A percentile compares a stretch with the other conserved stretches of the same genome.
Evolutionary conservation across 1,140 invertebrate species (phyloP).

Genomic region (Drosophila jambulina): DNA sequence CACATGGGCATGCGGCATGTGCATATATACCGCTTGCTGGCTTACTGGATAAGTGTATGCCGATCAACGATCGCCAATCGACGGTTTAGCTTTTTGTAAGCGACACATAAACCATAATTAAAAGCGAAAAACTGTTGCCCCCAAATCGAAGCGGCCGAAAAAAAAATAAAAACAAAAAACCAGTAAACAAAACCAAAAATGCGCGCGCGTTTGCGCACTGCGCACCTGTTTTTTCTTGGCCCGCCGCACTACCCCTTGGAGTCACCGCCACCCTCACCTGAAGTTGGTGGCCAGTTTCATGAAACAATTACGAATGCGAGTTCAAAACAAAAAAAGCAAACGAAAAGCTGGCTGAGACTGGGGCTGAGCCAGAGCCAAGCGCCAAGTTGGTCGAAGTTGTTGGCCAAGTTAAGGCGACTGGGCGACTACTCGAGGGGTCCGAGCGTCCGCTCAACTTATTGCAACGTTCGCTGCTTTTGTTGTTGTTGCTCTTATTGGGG

Average conservation of each 20-base stretch:
- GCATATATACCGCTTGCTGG: conserved; percentile 28
- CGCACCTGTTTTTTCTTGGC: conserved; percentile 64
- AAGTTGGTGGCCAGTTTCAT: conserved; percentile 72
- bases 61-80: conserved; percentile 35
- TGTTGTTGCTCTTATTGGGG: conserved; percentile 48
- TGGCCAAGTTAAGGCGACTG: conserved; percentile 42
- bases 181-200: conserved; percentile 61
- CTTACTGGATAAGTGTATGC: conserved; percentile 40
- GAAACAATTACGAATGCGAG: conserved; percentile 75
- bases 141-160: conserved; percentile 56
- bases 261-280: conserved; percentile 11
- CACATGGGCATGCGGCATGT: conserved; percentile 21
- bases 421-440: conserved; percentile 27
- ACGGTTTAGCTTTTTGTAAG: conserved; percentile 38
- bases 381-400: conserved; percentile 53
- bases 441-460: conserved; percentile 40
- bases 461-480: conserved; percentile 34
- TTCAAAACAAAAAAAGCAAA: conserved; percentile 41
- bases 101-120: conserved; percentile 77
- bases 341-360: conserved; percentile 15
- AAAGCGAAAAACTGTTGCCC: conserved; percentile 72
- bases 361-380: conserved; percentile 37
- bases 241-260: neutral
- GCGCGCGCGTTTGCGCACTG: conserved; percentile 56
- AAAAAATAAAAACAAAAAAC: conserved; percentile 34